Base-by-base conservation (phyloP, 2,113 vertebrate species). In the Spermophilus dauricus region DNA sequence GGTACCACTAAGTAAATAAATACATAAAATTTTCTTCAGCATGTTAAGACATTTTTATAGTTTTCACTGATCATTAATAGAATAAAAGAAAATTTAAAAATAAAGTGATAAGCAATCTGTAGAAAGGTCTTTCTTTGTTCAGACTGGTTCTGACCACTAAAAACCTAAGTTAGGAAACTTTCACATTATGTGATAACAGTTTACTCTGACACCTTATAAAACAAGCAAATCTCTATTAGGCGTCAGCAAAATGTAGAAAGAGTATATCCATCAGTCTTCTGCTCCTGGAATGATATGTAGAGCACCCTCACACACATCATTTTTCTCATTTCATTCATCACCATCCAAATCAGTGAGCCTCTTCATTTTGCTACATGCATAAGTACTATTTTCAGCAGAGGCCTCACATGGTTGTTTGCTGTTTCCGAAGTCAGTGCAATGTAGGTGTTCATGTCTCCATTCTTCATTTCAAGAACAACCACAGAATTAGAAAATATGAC, bases 401-500 rank as follows among this genome's bases (percentile, higher is more conserved):
- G 70, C 37, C 16, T 72, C 87, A 34, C 1, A 13, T 18, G 39
- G 39, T 37, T 82, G 42, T 63, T 83, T 86, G 39, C 48, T 88
- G 0, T 61, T 95, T 16, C 65, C 72, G 94, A 96, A 86, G 48
- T 61, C 30, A 61, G 39, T 67, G 45, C 61, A 42, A 39, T 42
- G 9, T 30, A 16, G 0, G 24, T 78, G 11, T 24, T 78, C 32
- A 63, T 39, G 63, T 51, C 37, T 89, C 93, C 63, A 26, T 73
- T 95, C 48, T 88, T 65, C 1, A 24, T 75, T 92, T n/a, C 53
- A 88, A 86, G 48, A 45, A 89, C 8, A 10, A 56, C 73, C 70
- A 91, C 73, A 76, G 69, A 91, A 94, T 94, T 81, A 91, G 37
- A 93, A 89, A 91, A 63, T 85, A 63, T n/a, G 13, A 4, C 45